Percentiles rank a stretch among this genome's conserved stretches.
These are phyloP conservation scores for Cyphomyrus discorhynchus DNA, from an alignment of 2,113 vertebrate genomes.

Conservation along the genomic window DNA sequence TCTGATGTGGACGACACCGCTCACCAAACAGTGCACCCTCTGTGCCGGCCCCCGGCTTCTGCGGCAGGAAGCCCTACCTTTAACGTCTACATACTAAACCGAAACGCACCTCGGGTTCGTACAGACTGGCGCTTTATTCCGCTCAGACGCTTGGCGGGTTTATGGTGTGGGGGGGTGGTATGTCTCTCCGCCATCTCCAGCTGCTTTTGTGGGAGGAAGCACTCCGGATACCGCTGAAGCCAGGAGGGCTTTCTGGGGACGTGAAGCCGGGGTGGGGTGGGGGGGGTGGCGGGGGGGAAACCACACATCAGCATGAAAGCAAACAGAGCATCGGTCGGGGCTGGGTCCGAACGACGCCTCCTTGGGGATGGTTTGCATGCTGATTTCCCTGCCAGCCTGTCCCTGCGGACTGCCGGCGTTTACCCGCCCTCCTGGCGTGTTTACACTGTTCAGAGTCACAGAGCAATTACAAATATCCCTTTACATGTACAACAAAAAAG, in stretches of 20 bases:
- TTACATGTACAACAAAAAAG: slow-evolving; percentile 39
- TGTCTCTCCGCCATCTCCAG: slow-evolving; percentile 38
- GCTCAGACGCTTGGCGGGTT: neutral
- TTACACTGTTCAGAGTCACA: slow-evolving; percentile 56
- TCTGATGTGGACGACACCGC: neutral
- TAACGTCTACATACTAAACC: neutral
- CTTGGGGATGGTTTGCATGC: slow-evolving; percentile 56
- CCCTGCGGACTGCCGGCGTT: slow-evolving; percentile 44
- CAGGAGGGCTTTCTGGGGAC: slow-evolving; percentile 50
- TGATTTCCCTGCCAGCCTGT: slow-evolving; percentile 61
- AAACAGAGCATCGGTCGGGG: slow-evolving; percentile 43
- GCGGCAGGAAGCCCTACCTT: neutral
- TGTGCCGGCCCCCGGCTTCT: neutral
- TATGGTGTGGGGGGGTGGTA: slow-evolving; percentile 35
- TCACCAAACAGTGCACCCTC: neutral
- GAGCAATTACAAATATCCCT: slow-evolving; percentile 57
- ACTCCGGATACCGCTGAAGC: slow-evolving; percentile 53
- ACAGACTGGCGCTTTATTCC: neutral
- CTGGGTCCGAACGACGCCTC: slow-evolving; percentile 48
- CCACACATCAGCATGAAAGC: slow-evolving; percentile 51
- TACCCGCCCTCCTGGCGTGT: slow-evolving; percentile 48
- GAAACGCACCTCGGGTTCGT: neutral
- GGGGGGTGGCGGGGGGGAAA: slow-evolving; percentile 32
- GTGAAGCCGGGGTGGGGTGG: slow-evolving; percentile 37
- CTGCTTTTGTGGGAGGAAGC: slow-evolving; percentile 56